These are phyloP conservation scores for Galerucella nymphaeae DNA, from an alignment of 2,888 invertebrate species.

Conservation along the genomic window DNA sequence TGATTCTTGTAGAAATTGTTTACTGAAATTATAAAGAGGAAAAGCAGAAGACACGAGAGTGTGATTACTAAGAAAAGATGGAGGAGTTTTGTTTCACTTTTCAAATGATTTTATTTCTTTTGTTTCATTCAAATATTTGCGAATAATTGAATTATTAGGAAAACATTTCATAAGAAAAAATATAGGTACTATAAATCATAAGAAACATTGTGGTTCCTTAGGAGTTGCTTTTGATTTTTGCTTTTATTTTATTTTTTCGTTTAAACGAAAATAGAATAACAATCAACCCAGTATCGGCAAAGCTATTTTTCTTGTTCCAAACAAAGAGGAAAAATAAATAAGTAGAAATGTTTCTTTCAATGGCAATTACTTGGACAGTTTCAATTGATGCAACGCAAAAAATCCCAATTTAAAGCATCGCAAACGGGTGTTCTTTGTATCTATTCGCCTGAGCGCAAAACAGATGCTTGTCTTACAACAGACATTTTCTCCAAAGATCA, in stretches of 20 bases:
- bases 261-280: neutral
- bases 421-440: conserved; percentile 8
- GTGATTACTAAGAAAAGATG: neutral
- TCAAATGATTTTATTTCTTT: neutral
- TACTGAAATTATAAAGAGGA: conserved; percentile 35
- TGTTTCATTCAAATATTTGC: neutral
- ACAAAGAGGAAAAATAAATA: neutral
- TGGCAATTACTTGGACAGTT: conserved; percentile 11
- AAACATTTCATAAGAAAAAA: no score
- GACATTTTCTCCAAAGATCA: conserved; percentile 8
- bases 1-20: conserved; percentile 35
- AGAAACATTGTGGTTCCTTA: no score
- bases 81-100: neutral
- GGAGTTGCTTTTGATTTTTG: no score
- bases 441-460: conserved; percentile 10
- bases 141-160: no score
- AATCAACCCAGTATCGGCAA: neutral
- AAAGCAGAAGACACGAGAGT: conserved; percentile 29
- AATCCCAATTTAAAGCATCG: conserved; percentile 9
- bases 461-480: conserved; percentile 9
- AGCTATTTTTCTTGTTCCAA: neutral
- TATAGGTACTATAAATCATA: no score
- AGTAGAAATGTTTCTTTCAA: neutral
- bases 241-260: neutral
- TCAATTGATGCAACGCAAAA: conserved; percentile 20